Base-by-base conservation (phyloP, 1,140 invertebrate species). In the Formica exsecta region DNA sequence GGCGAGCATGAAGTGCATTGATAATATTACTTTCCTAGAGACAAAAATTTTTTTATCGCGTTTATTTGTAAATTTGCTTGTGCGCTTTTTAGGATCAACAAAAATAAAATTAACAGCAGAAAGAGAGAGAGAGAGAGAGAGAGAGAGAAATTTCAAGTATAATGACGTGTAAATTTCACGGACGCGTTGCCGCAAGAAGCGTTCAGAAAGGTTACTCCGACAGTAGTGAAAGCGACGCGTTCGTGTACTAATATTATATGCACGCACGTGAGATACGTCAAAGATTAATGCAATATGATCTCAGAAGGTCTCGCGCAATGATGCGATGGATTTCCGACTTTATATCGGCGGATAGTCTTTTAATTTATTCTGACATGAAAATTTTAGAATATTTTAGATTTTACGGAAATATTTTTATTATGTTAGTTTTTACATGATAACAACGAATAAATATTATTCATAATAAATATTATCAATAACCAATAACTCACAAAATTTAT, bases 141-240 rank as follows among this genome's bases (percentile, higher is more conserved):
- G 11, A 36, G 38, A 54, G 22, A 16, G 13, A 59, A 48, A 73
- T 48, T 54, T 62, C 38, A 44, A 54, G 38, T 11, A 13, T 68
- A 38, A 88, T 61, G 59, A 71, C 74, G 44, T 85, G 59, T 22
- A 70, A 79, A 61, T 87, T 87, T 89, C 81, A 80, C 54, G 87
- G 81, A 25, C 48, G 25, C 44, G 16, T 87, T 54, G 54, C 62
- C 22, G 54, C 68, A 73, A 51, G 61, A 77, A 59, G 44, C 73
- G 36, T 85, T 76, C 61, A 62, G 54, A 75, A 80, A 87, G 86
- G 81, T 86, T 89, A 86, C 71, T 80, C 54, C 11, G 41, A 73
- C 41, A 85, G 89, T 74, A 92, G 91, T 92, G 92, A 92, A 92
- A 92, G 91, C 91, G 79, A 90, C 68, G 3, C 13, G 44, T 71